phyloP scores from a whole-genome alignment of 2,888 invertebrate genomes.

The Oscheius onirici region DNA sequence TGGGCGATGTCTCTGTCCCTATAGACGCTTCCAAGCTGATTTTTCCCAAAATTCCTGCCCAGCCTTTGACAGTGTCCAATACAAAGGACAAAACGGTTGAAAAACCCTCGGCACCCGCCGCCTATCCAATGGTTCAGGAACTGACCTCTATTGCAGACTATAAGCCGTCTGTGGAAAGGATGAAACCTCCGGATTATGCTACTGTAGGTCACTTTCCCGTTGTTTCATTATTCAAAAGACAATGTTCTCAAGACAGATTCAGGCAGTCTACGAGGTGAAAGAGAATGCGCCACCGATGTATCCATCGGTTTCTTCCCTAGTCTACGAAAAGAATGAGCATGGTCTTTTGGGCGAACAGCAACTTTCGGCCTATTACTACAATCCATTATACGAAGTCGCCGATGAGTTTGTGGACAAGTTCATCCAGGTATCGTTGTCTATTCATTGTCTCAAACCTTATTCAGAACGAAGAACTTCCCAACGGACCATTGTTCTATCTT shows the following conservation, averaged over 20 bases:
- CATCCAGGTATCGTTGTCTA: conserved; percentile 41
- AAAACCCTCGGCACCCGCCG: not conserved
- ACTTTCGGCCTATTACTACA: conserved; percentile 65
- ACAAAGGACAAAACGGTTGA: not conserved
- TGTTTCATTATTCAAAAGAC: not conserved
- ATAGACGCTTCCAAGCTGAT: conserved; percentile 24
- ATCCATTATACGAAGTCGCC: conserved; percentile 64
- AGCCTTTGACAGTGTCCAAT: not conserved
- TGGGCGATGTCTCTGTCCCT: not conserved
- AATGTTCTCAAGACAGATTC: not conserved
- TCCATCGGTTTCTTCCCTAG: conserved; percentile 36
- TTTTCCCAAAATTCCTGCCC: conserved; percentile 13
- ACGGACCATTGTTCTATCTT: conserved; percentile 54
- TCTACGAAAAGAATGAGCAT: conserved; percentile 71
- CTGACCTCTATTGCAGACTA: conserved; percentile 1
- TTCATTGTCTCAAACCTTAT: not conserved
- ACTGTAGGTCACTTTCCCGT: not conserved
- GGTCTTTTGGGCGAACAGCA: conserved; percentile 64
- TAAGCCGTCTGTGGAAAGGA: not conserved
- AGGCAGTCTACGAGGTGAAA: conserved; percentile 10
- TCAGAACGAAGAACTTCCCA: conserved; percentile 58
- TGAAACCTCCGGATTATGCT: conserved; percentile 15
- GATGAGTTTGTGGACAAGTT: conserved; percentile 67
- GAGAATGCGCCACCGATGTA: conserved; percentile 53
- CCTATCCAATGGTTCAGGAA: conserved; percentile 29